Evolutionary conservation across 2,113 vertebrate species (phyloP).

Genomic region (Thunnus thynnus): DNA sequence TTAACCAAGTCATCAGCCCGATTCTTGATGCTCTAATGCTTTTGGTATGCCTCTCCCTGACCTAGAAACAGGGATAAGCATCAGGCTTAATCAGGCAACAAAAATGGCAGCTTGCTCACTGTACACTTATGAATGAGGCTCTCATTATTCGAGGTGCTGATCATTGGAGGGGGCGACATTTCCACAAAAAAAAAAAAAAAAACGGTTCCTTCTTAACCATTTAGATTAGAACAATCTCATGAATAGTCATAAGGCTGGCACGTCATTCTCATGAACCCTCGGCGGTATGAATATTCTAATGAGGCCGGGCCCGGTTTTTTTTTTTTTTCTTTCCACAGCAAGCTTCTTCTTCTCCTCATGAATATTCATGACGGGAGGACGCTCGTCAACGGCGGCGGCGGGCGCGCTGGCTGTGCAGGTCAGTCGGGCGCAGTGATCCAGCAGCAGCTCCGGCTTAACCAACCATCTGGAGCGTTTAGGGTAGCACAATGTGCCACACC

Average conservation of each 20-base stretch:
- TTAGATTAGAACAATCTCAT: slow-evolving; percentile 43
- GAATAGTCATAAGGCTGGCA: slow-evolving; percentile 66
- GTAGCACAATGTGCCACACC: slow-evolving; percentile 42
- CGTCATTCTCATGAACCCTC: slow-evolving; percentile 54
- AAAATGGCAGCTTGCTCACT: slow-evolving; percentile 61
- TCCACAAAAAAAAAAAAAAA: slow-evolving; percentile 10
- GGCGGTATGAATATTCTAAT: slow-evolving; percentile 75
- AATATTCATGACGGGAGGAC: slow-evolving; percentile 69
- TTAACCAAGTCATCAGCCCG: slow-evolving; percentile 21
- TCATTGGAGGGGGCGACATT: background rate
- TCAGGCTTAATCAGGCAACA: slow-evolving; percentile 63
- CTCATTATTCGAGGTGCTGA: slow-evolving; percentile 48
- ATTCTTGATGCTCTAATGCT: slow-evolving; percentile 51
- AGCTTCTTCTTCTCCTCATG: slow-evolving; percentile 53
- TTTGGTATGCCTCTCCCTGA: slow-evolving; percentile 55
- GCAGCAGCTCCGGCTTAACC: slow-evolving; percentile 52
- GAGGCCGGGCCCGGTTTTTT: background rate
- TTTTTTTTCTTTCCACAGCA: slow-evolving; percentile 25
- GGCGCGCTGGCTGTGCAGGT: slow-evolving; percentile 10
- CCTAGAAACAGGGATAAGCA: slow-evolving; percentile 70
- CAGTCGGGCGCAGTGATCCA: slow-evolving; percentile 65
- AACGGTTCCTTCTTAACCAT: slow-evolving; percentile 11
- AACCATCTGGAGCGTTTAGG: slow-evolving; percentile 77
- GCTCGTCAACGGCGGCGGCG: slow-evolving; percentile 1
- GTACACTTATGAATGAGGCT: slow-evolving; percentile 51